These are phyloP conservation scores for Shinisaurus crocodilurus DNA, from an alignment of 2,113 vertebrate species.

Conservation along the genomic window DNA sequence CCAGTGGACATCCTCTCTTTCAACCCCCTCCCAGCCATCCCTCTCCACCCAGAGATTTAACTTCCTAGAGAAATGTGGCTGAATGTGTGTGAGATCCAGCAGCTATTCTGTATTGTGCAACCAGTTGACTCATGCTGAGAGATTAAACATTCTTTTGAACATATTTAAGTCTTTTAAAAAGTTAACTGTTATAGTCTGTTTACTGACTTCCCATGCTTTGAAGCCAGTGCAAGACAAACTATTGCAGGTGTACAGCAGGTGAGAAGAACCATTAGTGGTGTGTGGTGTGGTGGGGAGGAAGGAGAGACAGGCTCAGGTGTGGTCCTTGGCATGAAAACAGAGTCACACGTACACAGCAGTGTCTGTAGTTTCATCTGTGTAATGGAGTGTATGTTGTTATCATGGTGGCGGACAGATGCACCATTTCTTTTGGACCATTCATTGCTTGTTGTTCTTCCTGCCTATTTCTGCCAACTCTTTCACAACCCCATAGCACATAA, in stretches of 20 bases:
- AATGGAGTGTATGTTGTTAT: not conserved
- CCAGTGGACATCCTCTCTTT: not conserved
- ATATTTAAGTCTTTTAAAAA: not conserved
- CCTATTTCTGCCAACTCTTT: not conserved
- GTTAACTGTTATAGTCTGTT: too few relatives aligned
- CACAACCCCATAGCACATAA: not conserved
- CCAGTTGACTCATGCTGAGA: not conserved
- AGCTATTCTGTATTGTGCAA: not conserved
- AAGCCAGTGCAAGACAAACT: too few relatives aligned
- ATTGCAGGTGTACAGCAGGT: too few relatives aligned
- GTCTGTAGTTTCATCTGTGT: not conserved
- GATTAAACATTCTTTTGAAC: not conserved
- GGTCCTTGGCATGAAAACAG: too few relatives aligned
- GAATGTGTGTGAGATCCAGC: not conserved
- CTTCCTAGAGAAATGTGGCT: not conserved
- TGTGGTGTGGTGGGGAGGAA: too few relatives aligned
- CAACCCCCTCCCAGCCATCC: not conserved
- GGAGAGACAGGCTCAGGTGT: too few relatives aligned
- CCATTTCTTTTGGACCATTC: not conserved
- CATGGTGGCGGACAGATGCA: not conserved
- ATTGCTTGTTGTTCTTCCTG: not conserved
- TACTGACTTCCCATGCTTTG: not conserved
- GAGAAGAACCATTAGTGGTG: too few relatives aligned
- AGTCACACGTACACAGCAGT: not conserved
- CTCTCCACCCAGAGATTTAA: not conserved